These are phyloP conservation scores for Anticlea derivata DNA, from an alignment of 2,888 invertebrate species.

Conservation along the genomic window DNA sequence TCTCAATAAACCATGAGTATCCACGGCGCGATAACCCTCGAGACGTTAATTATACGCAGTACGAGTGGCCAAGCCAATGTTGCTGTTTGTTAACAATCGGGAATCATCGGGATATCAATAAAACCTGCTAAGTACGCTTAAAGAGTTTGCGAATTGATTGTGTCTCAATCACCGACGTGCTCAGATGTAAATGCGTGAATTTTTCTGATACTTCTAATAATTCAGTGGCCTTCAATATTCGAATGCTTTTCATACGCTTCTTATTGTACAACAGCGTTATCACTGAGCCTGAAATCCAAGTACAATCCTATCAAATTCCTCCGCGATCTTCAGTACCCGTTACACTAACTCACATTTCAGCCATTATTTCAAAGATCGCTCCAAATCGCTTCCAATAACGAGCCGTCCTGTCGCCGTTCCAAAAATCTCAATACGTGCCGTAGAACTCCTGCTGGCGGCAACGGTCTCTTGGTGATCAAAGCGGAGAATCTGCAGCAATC, in stretches of 20 bases:
- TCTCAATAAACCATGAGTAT: conserved; percentile 15
- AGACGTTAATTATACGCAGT: conserved; percentile 12
- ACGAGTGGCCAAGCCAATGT: not conserved
- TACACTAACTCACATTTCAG: conserved; percentile 17
- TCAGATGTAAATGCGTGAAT: not conserved
- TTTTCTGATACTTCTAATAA: not conserved
- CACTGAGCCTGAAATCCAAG: not conserved
- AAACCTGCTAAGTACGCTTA: not conserved
- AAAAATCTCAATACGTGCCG: conserved; percentile 14
- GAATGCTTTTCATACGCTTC: conserved; percentile 11
- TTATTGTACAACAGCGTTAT: not conserved
- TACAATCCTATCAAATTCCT: not conserved
- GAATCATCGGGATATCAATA: not conserved
- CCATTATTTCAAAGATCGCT: conserved; percentile 15
- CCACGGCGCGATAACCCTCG: conserved; percentile 10
- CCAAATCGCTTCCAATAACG: conserved; percentile 21
- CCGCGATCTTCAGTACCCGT: conserved; percentile 1
- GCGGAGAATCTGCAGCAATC: conserved; percentile 33
- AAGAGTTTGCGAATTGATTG: not conserved
- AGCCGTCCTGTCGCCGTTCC: conserved; percentile 20
- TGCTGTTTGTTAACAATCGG: not conserved
- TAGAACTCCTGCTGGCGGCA: conserved; percentile 13
- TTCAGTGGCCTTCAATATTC: not conserved
- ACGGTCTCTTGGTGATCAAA: conserved; percentile 24
- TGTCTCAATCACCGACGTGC: conserved; percentile 16